phyloP scores from a whole-genome alignment of 2,888 invertebrate species.

The Asteroscopus sphinx region DNA sequence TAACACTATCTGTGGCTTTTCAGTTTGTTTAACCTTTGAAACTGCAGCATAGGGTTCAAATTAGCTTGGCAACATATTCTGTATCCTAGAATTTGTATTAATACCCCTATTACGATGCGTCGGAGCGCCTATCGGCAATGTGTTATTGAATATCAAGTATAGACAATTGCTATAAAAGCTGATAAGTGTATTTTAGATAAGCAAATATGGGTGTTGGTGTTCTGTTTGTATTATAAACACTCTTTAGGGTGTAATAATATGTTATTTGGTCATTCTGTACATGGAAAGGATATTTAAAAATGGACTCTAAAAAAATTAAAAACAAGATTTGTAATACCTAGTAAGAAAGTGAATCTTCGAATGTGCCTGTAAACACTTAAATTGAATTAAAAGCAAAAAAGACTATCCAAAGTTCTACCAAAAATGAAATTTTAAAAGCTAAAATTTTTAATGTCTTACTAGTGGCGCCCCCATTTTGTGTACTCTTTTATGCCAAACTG shows the following conservation, averaged over 20 bases:
- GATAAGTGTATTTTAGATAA: constrained; percentile 58
- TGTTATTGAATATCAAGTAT: constrained; percentile 64
- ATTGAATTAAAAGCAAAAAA: no score
- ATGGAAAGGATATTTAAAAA: not conserved
- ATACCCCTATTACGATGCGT: constrained; percentile 68
- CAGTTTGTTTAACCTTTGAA: constrained; percentile 49
- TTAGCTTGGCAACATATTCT: constrained; percentile 31
- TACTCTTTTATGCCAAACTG: no score
- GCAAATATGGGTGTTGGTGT: constrained; percentile 53
- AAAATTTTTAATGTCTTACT: no score
- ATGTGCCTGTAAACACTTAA: no score
- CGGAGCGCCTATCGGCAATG: constrained; percentile 58
- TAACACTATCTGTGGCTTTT: constrained; percentile 51
- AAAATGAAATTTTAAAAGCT: no score
- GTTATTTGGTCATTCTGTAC: constrained; percentile 14
- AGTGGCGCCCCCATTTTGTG: no score
- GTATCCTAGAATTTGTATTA: constrained; percentile 61
- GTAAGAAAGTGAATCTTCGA: no score
- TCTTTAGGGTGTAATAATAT: no score
- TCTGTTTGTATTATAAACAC: constrained; percentile 18
- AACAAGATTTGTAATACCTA: not conserved
- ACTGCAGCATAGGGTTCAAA: constrained; percentile 37
- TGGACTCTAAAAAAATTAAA: not conserved
- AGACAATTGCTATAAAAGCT: constrained; percentile 51
- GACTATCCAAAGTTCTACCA: no score